Evolutionary conservation across 2,113 vertebrate genomes (phyloP).

Genomic region (Opisthocomus hoazin): DNA sequence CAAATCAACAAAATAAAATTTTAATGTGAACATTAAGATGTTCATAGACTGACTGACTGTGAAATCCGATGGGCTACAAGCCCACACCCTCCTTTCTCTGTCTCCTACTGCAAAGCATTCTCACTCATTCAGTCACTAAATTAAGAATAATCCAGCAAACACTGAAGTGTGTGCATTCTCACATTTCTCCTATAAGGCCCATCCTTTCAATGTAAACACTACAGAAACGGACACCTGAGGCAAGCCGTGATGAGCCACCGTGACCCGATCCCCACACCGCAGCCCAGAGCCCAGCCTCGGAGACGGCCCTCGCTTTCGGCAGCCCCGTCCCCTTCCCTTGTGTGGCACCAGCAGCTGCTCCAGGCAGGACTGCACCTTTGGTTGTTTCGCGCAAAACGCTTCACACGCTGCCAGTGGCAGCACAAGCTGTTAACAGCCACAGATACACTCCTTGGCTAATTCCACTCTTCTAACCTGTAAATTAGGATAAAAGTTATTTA

Average conservation of each 20-base stretch:
- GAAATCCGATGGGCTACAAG: not conserved
- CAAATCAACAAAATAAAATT: constrained; percentile 36
- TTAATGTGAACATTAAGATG: not conserved
- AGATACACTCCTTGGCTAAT: not conserved
- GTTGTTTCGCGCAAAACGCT: not conserved
- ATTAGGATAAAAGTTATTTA: constrained; percentile 19
- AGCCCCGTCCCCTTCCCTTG: not conserved
- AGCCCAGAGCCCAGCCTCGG: not conserved
- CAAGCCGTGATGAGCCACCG: not conserved
- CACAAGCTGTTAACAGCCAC: not conserved
- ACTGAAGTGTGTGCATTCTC: not conserved
- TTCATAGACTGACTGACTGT: not conserved
- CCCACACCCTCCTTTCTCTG: not conserved
- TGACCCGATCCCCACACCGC: fast-evolving
- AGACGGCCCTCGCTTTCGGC: fast-evolving
- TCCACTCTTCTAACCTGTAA: not conserved
- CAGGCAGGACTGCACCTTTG: not conserved
- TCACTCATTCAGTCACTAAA: not conserved
- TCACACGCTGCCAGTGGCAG: not conserved
- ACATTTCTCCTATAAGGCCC: not conserved
- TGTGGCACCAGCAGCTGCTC: not conserved
- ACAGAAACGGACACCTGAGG: not conserved
- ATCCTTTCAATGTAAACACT: not conserved
- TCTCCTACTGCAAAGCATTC: not conserved
- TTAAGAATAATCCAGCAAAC: not conserved